Evolutionary conservation across 1,140 invertebrate genomes (phyloP), one percentile per base, ranked within the genome.

Genomic region (Planococcus citri): DNA sequence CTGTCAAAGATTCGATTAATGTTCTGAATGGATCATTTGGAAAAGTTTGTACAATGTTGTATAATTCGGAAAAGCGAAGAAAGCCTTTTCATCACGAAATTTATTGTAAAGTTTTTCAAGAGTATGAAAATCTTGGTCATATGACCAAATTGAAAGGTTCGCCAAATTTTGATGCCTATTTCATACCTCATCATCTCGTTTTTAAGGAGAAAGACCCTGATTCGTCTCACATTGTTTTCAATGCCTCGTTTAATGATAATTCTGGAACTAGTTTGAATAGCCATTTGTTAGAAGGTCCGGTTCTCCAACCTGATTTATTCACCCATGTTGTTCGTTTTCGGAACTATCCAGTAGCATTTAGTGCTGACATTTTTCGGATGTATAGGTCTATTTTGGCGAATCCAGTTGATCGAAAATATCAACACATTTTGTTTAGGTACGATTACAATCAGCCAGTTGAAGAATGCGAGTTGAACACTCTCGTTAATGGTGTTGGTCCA

Each of bases 161-260:
- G 14, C 6, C 33, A 37, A n/a, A n/a, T n/a, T 37, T 14, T 6
- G 14, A 37, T 37, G 8, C 8, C n/a, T 69, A 69, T 22, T 41
- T 57, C 20, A 69, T 69, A 25, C 71, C 73, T 0, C 72, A 73
- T 69, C 72, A 73, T 51, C 41, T 67, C 4, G 68, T 73, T 1
- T 10, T 70, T 6, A 70, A 64, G 14, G 37, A 58, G 27, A 6
- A 37, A 51, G 20, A 78, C 74, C 0, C 77, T 76, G 1, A 76
- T 75, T 61, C 24, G n/a, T n/a, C 75, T 1, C 68, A 77, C 51
- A 73, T 77, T 33, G 77, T 78, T 6, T 79, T 80, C 68, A 75
- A 80, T 71, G 78, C 74, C 8, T 77, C 75, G 0, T 68, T 68
- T 10, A 73, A 74, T 27, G 72, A 72, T 20, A 69, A 37, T 12